Percentiles rank a stretch among this genome's conserved stretches.
Evolutionary conservation across 2,113 vertebrate genomes (phyloP).

Genomic region (Uria lomvia): DNA sequence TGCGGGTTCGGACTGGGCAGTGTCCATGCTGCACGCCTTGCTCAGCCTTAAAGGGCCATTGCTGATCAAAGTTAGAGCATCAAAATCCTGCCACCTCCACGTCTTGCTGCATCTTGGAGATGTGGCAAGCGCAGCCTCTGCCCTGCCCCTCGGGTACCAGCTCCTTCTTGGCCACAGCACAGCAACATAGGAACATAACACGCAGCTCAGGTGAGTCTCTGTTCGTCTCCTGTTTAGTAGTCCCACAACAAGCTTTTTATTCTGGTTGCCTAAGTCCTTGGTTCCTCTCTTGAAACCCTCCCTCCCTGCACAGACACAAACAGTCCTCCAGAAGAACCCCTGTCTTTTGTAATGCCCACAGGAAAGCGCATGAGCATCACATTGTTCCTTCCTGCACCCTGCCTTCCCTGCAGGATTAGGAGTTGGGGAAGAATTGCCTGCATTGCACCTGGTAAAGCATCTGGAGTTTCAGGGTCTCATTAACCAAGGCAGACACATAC

Average conservation of each 20-base stretch:
- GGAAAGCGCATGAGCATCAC: not conserved
- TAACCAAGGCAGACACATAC: not conserved
- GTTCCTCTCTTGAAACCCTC: not conserved
- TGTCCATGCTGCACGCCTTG: not conserved
- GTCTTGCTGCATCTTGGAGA: not conserved
- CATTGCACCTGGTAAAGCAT: not conserved
- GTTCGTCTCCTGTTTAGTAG: not conserved
- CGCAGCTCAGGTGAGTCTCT: not conserved
- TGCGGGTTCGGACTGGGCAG: not conserved
- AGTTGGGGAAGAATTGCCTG: not conserved
- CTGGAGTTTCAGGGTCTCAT: not conserved
- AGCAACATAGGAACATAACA: not conserved
- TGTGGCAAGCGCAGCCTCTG: not conserved
- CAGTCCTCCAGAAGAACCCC: not conserved
- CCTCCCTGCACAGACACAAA: not conserved
- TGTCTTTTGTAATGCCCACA: not conserved
- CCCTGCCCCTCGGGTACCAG: not conserved
- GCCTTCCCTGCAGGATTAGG: not conserved
- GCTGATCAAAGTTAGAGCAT: not conserved
- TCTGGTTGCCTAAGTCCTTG: not conserved
- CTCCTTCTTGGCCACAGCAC: not conserved
- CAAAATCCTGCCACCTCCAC: not conserved
- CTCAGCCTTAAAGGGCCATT: constrained; percentile 53
- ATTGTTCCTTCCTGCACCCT: not conserved
- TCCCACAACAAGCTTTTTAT: not conserved